Evolutionary conservation across 2,888 invertebrate genomes (phyloP), one percentile per base, ranked within the genome.

Genomic region (Lithophane leautieri): DNA sequence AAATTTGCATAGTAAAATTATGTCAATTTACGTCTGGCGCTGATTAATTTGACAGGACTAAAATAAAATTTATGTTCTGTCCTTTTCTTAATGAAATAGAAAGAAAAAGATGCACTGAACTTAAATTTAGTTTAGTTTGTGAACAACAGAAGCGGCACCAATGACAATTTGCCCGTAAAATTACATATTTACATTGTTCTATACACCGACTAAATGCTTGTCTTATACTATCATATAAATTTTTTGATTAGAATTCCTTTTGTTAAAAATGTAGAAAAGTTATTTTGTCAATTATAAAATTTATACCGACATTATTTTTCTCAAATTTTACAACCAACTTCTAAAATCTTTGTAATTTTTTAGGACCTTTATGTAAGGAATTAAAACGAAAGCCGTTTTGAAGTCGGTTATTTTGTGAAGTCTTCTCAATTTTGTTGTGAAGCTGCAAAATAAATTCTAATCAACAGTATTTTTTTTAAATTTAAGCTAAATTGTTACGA

Each of bases 221-320:
- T 34, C 16, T 56, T 42, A 67, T 16, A 52, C 28, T 79, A 65
- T 62, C 16, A 60, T 67, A 80, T 50, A 80, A 73, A 76, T 60
- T 4, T 40, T 54, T 50, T 70, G 66, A 79, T 79, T 79, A 56
- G 66, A 82, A 70, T 83, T 70, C 25, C n/a, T 70, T 83, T 81
- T 82, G 52, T 76, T 70, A 19, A 83, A 82, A 82, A 80, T 34
- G 67, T 82, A 82, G 66, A 82, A 83, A 82, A 82, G 19, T 44
- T 70, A 66, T 60, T 50, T 28, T 25, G 1, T 54, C 56, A 28
- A 19, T 34, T 69, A 76, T 40, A 80, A 79, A 58, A 60, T 16
- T 4, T 56, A 7, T 22, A 63, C 2, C 6, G 34, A 22, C 3
- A 0, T 44, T 44, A 22, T 52, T 44, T 44, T 65, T 60, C 54